Evolutionary conservation across 2,888 invertebrate genomes (phyloP).

Genomic region (Agrotis clavis): DNA sequence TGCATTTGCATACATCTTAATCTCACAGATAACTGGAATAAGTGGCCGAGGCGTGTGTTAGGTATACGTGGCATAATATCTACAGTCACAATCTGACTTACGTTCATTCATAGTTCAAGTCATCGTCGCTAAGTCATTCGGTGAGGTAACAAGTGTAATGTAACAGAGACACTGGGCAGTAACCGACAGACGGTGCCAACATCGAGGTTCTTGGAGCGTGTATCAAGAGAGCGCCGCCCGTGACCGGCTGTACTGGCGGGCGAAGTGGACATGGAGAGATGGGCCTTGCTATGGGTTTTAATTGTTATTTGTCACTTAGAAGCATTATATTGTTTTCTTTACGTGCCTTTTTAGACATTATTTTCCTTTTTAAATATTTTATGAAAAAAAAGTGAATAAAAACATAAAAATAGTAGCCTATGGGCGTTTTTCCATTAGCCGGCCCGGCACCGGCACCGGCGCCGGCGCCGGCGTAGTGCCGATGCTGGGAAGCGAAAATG

Average conservation of each 20-base stretch:
- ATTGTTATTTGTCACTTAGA: not conserved
- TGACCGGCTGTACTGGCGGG: slow-evolving; percentile 60
- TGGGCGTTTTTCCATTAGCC: no score
- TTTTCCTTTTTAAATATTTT: no score
- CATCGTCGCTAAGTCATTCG: slow-evolving; percentile 21
- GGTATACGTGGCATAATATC: no score
- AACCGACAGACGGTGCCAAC: slow-evolving; percentile 58
- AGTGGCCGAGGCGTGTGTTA: no score
- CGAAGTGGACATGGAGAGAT: slow-evolving; percentile 35
- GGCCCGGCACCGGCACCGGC: no score
- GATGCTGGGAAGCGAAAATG: no score
- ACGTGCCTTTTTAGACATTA: no score
- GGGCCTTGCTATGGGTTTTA: not conserved
- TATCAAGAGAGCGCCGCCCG: slow-evolving; percentile 68
- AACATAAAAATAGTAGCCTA: no score
- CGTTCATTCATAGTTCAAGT: slow-evolving; percentile 9
- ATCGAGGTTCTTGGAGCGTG: slow-evolving; percentile 70
- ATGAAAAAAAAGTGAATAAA: no score
- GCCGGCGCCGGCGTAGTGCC: no score
- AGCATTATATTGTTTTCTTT: not conserved
- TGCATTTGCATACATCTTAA: no score
- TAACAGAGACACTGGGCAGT: slow-evolving; percentile 54
- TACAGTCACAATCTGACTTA: not conserved
- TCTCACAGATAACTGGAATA: no score
- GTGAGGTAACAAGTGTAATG: slow-evolving; percentile 48